Evolutionary conservation across 37 sponge, comb jelly and placozoan species (phyloP).

Genomic region (Amphimedon queenslandica): DNA sequence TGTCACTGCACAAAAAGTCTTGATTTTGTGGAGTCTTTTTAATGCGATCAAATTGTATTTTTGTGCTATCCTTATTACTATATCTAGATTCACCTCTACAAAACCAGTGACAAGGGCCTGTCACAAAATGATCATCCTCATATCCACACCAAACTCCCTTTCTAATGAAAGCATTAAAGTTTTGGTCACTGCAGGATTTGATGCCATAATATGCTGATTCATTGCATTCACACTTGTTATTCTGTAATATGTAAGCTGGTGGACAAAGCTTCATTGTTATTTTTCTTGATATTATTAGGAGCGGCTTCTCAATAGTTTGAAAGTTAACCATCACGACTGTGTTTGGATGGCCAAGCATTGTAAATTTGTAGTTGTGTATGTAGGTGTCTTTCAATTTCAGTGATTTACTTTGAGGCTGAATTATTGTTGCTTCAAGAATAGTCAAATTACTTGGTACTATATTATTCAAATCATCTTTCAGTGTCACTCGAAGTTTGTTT

Average conservation of each 20-base stretch:
- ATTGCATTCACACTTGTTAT: not conserved
- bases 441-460: not conserved
- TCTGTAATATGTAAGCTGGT: not conserved
- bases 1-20: too few relatives aligned
- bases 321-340: not conserved
- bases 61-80: too few relatives aligned
- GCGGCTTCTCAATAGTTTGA: not conserved
- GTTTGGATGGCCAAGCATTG: not conserved
- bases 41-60: too few relatives aligned
- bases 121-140: not conserved
- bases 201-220: not conserved
- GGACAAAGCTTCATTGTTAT: not conserved
- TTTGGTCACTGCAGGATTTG: not conserved
- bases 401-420: not conserved
- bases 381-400: not conserved
- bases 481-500: not conserved
- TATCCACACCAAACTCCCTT: not conserved
- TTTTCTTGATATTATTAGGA: not conserved
- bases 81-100: not conserved
- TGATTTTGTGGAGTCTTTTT: too few relatives aligned
- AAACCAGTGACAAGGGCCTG: not conserved
- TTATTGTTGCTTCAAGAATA: not conserved
- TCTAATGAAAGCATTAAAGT: not conserved
- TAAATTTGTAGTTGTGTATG: not conserved
- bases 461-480: not conserved